A percentile compares a stretch with the other conserved stretches of the same genome.
phyloP scores from a whole-genome alignment of 2,888 invertebrate species.

The Monochamus alternatus region DNA sequence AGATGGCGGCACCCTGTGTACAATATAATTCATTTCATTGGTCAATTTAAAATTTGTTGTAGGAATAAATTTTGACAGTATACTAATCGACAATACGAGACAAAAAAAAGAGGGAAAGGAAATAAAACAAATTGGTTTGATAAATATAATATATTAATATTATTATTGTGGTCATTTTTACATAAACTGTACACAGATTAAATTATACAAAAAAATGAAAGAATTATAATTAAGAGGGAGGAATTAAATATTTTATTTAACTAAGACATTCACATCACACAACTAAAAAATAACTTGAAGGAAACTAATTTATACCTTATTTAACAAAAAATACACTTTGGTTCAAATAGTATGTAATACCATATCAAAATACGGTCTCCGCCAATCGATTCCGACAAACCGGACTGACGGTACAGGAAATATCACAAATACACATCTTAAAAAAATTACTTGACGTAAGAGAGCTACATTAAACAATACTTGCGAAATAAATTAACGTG shows the following conservation, averaged over 20 bases:
- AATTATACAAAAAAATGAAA: conserved; percentile 54
- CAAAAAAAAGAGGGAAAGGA: no score
- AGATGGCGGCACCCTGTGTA: no score
- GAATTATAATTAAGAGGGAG: conserved; percentile 47
- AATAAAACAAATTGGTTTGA: conserved; percentile 45
- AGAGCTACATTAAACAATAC: conserved; percentile 58
- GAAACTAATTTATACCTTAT: conserved; percentile 50
- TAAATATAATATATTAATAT: conserved; percentile 59
- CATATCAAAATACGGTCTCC: conserved; percentile 63
- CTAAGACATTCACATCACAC: conserved; percentile 51
- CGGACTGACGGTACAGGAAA: conserved; percentile 51
- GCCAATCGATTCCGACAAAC: conserved; percentile 41
- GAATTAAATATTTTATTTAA: conserved; percentile 42
- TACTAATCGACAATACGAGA: no score
- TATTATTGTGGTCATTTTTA: conserved; percentile 61
- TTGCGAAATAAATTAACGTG: conserved; percentile 55
- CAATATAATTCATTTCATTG: no score
- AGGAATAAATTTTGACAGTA: no score
- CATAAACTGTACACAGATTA: conserved; percentile 59
- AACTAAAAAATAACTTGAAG: conserved; percentile 41
- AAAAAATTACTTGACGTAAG: conserved; percentile 49
- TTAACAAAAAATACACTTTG: conserved; percentile 63
- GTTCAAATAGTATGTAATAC: conserved; percentile 64
- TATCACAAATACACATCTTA: conserved; percentile 58
- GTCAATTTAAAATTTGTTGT: no score